Evolutionary conservation across 2,888 invertebrate species (phyloP).

Genomic region (Epinotia bilunana): DNA sequence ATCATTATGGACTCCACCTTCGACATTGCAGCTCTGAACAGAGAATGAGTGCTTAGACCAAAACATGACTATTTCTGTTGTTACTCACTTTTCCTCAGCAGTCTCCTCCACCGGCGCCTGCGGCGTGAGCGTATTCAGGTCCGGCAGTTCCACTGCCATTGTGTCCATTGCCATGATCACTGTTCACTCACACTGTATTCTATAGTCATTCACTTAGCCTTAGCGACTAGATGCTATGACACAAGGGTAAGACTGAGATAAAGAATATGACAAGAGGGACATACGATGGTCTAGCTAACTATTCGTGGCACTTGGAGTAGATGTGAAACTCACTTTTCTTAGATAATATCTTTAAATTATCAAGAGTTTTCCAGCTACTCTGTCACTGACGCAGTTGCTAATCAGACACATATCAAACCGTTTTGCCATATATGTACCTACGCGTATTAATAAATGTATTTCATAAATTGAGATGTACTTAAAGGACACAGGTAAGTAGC

Average conservation of each 20-base stretch:
- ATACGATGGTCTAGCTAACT: too few species aligned
- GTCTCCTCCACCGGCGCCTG: constrained; percentile 74
- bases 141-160: constrained; percentile 81
- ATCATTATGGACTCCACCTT: too few species aligned
- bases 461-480: constrained; percentile 5
- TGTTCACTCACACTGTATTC: constrained; percentile 48
- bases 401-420: too few species aligned
- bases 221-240: background rate
- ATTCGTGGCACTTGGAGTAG: too few species aligned
- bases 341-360: too few species aligned
- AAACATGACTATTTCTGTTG: background rate
- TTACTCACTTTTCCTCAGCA: constrained; percentile 80
- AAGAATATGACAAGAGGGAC: too few species aligned
- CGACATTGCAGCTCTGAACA: background rate
- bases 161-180: constrained; percentile 81
- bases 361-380: too few species aligned
- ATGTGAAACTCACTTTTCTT: too few species aligned
- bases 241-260: background rate
- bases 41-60: background rate
- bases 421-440: background rate
- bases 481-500: background rate
- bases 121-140: constrained; percentile 69
- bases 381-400: too few species aligned
- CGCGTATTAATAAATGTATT: background rate
- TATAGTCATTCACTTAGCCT: constrained; percentile 52